Conservation (phyloP, 2,797 vertebrate species). For the Arnoldichthys spilopterus region DNA sequence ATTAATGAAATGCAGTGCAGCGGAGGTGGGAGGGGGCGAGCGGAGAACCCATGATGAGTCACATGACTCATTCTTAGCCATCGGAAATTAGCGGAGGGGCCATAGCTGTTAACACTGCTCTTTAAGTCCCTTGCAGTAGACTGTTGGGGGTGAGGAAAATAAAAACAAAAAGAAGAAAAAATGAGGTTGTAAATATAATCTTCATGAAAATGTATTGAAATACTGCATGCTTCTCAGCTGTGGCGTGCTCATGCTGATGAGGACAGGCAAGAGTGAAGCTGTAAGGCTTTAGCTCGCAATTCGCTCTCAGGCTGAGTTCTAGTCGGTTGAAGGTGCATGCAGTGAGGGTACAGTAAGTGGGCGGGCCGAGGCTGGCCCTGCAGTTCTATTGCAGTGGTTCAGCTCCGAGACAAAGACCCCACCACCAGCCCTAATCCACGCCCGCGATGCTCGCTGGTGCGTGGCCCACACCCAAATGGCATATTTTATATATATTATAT, state of each 20-base stretch:
- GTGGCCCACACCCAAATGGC: conserved; percentile 76
- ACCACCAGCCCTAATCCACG: conserved; percentile 56
- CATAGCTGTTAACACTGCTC: conserved; percentile 81
- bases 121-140: conserved; percentile 69
- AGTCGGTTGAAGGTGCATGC: conserved; percentile 59
- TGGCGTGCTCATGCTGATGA: not conserved
- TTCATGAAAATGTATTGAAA: conserved; percentile 77
- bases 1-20: conserved; percentile 82
- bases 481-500: conserved; percentile 89
- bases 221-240: conserved; percentile 67
- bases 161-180: conserved; percentile 63
- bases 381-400: conserved; percentile 82
- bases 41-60: conserved; percentile 66
- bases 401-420: conserved; percentile 64
- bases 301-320: conserved; percentile 40
- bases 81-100: conserved; percentile 71
- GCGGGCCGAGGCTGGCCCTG: conserved; percentile 75
- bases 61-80: conserved; percentile 55
- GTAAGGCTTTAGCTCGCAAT: not conserved
- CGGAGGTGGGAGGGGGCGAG: conserved; percentile 68
- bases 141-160: conserved; percentile 64
- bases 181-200: conserved; percentile 85
- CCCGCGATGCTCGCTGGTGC: conserved; percentile 74
- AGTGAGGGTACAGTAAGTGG: conserved; percentile 76
- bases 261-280: conserved; percentile 29